A percentile compares a stretch with the other conserved stretches of the same genome.
Conservation (phyloP, 2,888 invertebrate genomes). For the Listrodromus nycthemerus region DNA sequence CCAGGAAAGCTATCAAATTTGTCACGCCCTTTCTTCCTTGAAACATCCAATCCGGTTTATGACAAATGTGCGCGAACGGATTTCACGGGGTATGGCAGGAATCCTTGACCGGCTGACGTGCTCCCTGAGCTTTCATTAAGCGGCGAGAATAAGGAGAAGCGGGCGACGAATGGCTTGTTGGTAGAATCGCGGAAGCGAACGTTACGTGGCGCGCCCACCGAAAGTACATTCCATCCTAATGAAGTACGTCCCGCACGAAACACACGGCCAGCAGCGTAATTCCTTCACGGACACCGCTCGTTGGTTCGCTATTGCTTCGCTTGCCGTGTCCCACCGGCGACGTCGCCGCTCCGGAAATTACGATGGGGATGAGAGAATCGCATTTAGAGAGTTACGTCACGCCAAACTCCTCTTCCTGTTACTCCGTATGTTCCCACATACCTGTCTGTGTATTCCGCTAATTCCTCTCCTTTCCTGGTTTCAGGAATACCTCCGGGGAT, state of each 20-base stretch:
- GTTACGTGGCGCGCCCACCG: slow-evolving; percentile 15
- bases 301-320: not conserved
- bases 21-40: too few relatives aligned
- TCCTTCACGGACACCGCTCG: not conserved
- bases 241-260: slow-evolving; percentile 25
- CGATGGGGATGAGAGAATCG: slow-evolving; percentile 31
- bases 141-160: too few relatives aligned
- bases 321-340: not conserved
- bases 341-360: slow-evolving; percentile 28
- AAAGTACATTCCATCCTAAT: slow-evolving; percentile 43
- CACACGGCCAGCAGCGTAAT: slow-evolving; percentile 1
- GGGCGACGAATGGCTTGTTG: not conserved
- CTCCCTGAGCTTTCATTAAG: too few relatives aligned
- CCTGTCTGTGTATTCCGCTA: not conserved
- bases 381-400: slow-evolving; percentile 9
- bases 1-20: too few relatives aligned
- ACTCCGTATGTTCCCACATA: not conserved
- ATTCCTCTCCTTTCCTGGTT: slow-evolving; percentile 24
- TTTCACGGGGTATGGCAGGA: too few relatives aligned
- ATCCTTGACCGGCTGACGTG: too few relatives aligned
- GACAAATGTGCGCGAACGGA: too few relatives aligned
- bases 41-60: too few relatives aligned
- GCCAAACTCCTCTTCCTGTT: slow-evolving; percentile 17
- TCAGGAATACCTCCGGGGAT: slow-evolving; percentile 26
- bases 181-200: slow-evolving; percentile 3